Conservation (phyloP, 1,140 invertebrate species). For the Tetramorium simillimum region DNA sequence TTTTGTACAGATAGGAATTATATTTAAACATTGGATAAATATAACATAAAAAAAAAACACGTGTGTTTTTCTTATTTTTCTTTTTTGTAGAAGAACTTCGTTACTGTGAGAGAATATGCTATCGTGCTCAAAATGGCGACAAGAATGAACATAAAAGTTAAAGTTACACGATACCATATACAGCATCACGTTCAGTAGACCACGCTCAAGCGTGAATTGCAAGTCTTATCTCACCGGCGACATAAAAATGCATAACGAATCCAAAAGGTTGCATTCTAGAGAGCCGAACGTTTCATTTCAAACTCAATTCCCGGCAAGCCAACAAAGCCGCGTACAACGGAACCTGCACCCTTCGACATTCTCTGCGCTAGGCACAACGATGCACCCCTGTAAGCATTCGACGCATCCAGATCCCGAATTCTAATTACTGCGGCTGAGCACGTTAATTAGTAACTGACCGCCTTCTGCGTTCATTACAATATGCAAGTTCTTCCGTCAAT, state of each 20-base stretch:
- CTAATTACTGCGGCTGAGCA: slow-evolving; percentile 55
- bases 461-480: slow-evolving; percentile 35
- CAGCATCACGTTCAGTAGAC: background rate
- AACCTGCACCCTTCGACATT: slow-evolving; percentile 27
- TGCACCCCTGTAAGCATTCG: slow-evolving; percentile 49
- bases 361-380: background rate
- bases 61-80: background rate
- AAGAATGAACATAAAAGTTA: background rate
- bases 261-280: slow-evolving; percentile 38
- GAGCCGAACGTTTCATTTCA: slow-evolving; percentile 62
- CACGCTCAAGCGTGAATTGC: background rate
- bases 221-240: background rate
- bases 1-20: background rate
- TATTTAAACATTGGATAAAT: background rate
- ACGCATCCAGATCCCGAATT: slow-evolving; percentile 57
- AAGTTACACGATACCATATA: background rate
- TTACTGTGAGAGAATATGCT: background rate
- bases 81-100: background rate
- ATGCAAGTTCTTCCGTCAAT: slow-evolving; percentile 8
- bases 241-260: slow-evolving; percentile 27
- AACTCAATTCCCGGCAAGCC: slow-evolving; percentile 62
- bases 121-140: background rate
- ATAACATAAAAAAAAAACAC: background rate
- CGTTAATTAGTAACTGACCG: slow-evolving; percentile 61
- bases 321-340: slow-evolving; percentile 14